Percentiles rank a stretch among this genome's conserved stretches.
Evolutionary conservation across 2,113 vertebrate species (phyloP).

Genomic region (Triplophysa siluroides): DNA sequence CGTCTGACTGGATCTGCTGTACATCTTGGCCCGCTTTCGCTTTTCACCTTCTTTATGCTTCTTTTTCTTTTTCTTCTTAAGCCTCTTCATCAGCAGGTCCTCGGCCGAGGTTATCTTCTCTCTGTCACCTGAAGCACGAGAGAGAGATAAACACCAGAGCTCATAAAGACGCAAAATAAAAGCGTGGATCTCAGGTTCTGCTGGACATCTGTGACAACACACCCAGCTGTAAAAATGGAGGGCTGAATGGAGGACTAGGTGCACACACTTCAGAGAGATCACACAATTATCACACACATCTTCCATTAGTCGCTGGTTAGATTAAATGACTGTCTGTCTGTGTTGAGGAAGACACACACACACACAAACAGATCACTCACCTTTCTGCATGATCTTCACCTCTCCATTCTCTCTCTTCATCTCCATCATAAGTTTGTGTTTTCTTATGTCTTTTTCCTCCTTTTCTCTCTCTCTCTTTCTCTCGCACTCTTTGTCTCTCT

Average conservation of each 20-base stretch:
- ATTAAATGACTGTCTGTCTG: background rate
- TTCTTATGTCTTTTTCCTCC: slow-evolving; percentile 5
- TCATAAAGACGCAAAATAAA: too few species aligned
- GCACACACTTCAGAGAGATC: too few species aligned
- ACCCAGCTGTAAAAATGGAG: too few species aligned
- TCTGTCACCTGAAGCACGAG: slow-evolving; percentile 79
- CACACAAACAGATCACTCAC: slow-evolving; percentile 39
- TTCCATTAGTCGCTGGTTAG: too few species aligned
- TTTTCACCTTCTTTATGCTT: slow-evolving; percentile 98
- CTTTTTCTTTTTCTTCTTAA: slow-evolving; percentile 99
- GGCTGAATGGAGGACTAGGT: too few species aligned
- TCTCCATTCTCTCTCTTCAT: slow-evolving; percentile 28
- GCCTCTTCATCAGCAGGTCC: slow-evolving; percentile 94
- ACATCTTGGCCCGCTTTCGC: slow-evolving; percentile 94
- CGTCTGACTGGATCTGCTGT: slow-evolving; percentile 94
- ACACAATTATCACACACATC: too few species aligned
- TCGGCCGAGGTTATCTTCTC: slow-evolving; percentile 83
- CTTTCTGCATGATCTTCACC: slow-evolving; percentile 29
- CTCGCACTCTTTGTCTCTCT: background rate
- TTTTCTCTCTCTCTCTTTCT: slow-evolving; percentile 18
- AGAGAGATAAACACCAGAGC: background rate
- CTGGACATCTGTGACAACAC: too few species aligned
- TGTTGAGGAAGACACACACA: slow-evolving; percentile 24
- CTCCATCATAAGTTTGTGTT: background rate
- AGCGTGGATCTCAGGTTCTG: too few species aligned